Conservation (phyloP, 2,888 invertebrate genomes). For the Agrotis puta region DNA sequence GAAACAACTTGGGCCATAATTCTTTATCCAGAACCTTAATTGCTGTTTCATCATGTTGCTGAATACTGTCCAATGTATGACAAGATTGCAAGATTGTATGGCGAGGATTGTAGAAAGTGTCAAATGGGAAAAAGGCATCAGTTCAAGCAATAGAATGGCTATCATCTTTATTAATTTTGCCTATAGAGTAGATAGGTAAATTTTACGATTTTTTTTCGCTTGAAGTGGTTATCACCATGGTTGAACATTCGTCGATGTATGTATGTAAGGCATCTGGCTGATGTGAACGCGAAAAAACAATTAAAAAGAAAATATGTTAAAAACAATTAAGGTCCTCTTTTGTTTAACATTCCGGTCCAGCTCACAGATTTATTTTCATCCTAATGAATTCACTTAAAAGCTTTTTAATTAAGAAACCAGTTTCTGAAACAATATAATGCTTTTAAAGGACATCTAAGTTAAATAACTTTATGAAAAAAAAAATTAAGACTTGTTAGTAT, state of each 20-base stretch:
- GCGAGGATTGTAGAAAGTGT: no score
- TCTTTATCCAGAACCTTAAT: not conserved
- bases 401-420: slow-evolving; percentile 64
- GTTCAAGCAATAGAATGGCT: not conserved
- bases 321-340: slow-evolving; percentile 32
- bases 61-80: not conserved
- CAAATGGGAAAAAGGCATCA: no score
- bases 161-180: not conserved
- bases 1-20: not conserved
- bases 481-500: not conserved
- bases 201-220: not conserved
- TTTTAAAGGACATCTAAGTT: slow-evolving; percentile 34
- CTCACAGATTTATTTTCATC: slow-evolving; percentile 45
- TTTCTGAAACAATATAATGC: slow-evolving; percentile 19
- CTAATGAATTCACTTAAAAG: slow-evolving; percentile 66
- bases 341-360: slow-evolving; percentile 20
- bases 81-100: not conserved
- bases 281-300: slow-evolving; percentile 14
- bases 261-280: not conserved
- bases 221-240: not conserved
- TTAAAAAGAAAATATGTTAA: slow-evolving; percentile 19
- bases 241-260: not conserved
- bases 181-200: not conserved
- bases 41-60: not conserved
- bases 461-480: slow-evolving; percentile 5